Evolutionary conservation across 1,140 invertebrate species (phyloP).

Genomic region (Hyposmocoma kahamanoa): DNA sequence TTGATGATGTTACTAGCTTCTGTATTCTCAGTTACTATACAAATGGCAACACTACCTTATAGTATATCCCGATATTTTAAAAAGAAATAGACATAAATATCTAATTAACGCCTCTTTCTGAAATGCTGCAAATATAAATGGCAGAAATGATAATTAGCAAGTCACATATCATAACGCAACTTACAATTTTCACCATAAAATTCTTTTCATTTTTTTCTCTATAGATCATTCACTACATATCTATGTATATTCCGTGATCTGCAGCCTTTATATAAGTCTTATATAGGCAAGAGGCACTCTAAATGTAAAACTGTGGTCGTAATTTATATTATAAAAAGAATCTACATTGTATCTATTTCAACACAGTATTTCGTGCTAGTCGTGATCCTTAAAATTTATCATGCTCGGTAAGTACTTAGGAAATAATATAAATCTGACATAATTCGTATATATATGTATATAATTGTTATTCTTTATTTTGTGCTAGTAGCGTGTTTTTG

Average conservation of each 20-base stretch:
- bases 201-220: slow-evolving; percentile 59
- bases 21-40: no score
- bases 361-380: slow-evolving; percentile 57
- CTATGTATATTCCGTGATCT: slow-evolving; percentile 73
- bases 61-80: no score
- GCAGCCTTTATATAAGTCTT: slow-evolving; percentile 76
- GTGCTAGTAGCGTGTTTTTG: slow-evolving; percentile 61
- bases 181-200: slow-evolving; percentile 73
- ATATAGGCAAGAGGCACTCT: slow-evolving; percentile 75
- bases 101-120: no score
- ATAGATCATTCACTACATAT: slow-evolving; percentile 66
- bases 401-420: slow-evolving; percentile 49
- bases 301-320: slow-evolving; percentile 75
- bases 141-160: slow-evolving; percentile 21
- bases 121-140: no score
- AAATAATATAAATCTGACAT: slow-evolving; percentile 49
- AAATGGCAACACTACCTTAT: no score
- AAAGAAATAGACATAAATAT: no score
- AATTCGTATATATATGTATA: slow-evolving; percentile 28
- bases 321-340: slow-evolving; percentile 69
- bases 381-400: slow-evolving; percentile 43
- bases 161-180: slow-evolving; percentile 71
- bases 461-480: slow-evolving; percentile 38
- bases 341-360: slow-evolving; percentile 59
- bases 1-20: no score